Evolutionary conservation across 2,113 vertebrate species (phyloP).

Genomic region (Tragelaphus scriptus): DNA sequence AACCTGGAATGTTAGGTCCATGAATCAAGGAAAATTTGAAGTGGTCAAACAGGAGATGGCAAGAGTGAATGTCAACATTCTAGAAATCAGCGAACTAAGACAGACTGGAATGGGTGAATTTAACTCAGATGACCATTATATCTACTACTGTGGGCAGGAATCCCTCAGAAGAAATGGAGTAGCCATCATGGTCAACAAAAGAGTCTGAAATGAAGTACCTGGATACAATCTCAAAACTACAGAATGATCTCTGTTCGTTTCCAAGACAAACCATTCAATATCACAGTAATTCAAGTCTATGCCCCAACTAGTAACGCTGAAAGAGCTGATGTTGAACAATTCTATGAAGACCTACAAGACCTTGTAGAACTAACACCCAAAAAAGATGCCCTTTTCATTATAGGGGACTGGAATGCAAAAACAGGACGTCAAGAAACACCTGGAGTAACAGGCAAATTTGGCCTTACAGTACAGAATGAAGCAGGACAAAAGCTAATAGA

Average conservation of each 20-base stretch:
- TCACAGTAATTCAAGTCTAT: background rate
- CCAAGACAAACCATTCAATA: background rate
- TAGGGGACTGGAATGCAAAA: background rate
- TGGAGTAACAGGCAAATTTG: background rate
- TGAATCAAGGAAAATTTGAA: background rate
- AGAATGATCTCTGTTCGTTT: background rate
- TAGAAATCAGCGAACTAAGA: background rate
- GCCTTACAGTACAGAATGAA: background rate
- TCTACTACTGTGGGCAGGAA: background rate
- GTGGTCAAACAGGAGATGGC: background rate
- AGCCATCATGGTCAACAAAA: background rate
- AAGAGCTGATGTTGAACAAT: background rate
- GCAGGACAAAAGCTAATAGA: background rate
- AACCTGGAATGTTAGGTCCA: background rate
- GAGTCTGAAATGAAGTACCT: background rate
- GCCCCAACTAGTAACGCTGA: background rate
- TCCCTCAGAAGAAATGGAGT: background rate
- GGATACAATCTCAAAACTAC: background rate
- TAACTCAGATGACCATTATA: background rate
- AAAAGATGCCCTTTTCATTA: background rate
- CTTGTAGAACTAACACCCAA: background rate
- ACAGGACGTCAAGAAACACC: background rate
- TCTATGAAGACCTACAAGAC: background rate
- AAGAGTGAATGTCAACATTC: background rate
- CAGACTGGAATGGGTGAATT: background rate